Percentiles rank a stretch among this genome's conserved stretches.
Conservation (phyloP, 1,140 invertebrate species). For the Myzus persicae region DNA sequence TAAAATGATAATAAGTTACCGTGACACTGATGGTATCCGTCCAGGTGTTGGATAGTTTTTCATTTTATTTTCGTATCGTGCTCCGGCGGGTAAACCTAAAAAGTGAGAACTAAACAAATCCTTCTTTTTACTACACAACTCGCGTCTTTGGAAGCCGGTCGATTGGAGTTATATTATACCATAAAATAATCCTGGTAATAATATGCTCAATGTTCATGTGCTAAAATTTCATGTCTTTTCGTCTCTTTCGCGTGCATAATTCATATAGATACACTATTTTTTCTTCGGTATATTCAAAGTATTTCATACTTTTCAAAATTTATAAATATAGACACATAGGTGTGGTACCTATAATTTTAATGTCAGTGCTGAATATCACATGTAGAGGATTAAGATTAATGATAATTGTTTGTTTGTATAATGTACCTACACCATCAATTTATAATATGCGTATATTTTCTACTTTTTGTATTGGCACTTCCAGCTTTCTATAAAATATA, state of each 20-base stretch:
- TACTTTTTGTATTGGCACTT: not conserved
- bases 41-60: not conserved
- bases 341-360: conserved; percentile 22
- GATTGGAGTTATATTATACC: not conserved
- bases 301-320: not conserved
- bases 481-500: not conserved
- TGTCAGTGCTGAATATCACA: not conserved
- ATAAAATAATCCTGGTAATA: not conserved
- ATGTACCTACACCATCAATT: not conserved
- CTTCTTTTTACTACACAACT: not conserved
- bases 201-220: too few species aligned
- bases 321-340: not conserved
- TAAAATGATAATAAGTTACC: conserved; percentile 43
- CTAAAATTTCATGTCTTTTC: not conserved
- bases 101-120: conserved; percentile 6
- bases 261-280: not conserved
- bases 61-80: conserved; percentile 27
- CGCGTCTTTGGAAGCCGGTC: not conserved
- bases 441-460: not conserved
- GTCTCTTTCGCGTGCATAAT: not conserved
- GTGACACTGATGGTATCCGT: conserved; percentile 45
- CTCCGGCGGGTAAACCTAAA: not conserved
- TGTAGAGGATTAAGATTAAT: not conserved
- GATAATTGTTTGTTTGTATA: conserved; percentile 25
- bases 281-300: not conserved